These are phyloP conservation scores for Sesamia inferens DNA, from an alignment of 2,888 invertebrate species.

Conservation along the genomic window DNA sequence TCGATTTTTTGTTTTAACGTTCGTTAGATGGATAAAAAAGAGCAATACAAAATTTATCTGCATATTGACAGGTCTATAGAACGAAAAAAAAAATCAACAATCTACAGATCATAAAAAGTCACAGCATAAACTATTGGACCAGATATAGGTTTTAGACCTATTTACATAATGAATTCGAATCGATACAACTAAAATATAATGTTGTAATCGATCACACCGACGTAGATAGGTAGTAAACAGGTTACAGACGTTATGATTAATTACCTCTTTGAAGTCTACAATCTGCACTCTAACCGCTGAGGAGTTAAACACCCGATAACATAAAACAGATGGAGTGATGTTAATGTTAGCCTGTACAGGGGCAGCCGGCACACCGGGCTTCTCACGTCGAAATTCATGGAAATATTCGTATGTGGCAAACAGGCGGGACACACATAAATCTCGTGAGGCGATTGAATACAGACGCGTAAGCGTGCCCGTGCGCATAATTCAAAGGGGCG, in stretches of 20 bases:
- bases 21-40: background rate
- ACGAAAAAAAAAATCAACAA: slow-evolving; percentile 14
- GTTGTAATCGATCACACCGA: slow-evolving; percentile 41
- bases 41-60: slow-evolving; percentile 2
- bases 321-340: slow-evolving; percentile 52
- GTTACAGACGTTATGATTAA: slow-evolving; percentile 44
- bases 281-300: slow-evolving; percentile 41
- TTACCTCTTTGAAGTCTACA: slow-evolving; percentile 34
- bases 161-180: slow-evolving; percentile 42
- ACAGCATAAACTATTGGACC: slow-evolving; percentile 20
- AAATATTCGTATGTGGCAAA: slow-evolving; percentile 81
- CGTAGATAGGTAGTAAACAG: slow-evolving; percentile 47
- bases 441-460: slow-evolving; percentile 84
- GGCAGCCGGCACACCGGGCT: slow-evolving; percentile 57
- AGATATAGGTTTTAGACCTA: slow-evolving; percentile 30
- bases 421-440: slow-evolving; percentile 83
- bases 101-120: slow-evolving; percentile 28
- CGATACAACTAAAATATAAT: slow-evolving; percentile 26
- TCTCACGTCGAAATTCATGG: slow-evolving; percentile 80
- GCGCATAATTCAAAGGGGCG: slow-evolving; percentile 89
- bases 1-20: background rate
- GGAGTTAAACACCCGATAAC: slow-evolving; percentile 50
- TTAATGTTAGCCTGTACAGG: slow-evolving; percentile 48
- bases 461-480: slow-evolving; percentile 85
- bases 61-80: background rate